Evolutionary conservation across 2,888 invertebrate genomes (phyloP).

Genomic region (Lasius fuliginosus): DNA sequence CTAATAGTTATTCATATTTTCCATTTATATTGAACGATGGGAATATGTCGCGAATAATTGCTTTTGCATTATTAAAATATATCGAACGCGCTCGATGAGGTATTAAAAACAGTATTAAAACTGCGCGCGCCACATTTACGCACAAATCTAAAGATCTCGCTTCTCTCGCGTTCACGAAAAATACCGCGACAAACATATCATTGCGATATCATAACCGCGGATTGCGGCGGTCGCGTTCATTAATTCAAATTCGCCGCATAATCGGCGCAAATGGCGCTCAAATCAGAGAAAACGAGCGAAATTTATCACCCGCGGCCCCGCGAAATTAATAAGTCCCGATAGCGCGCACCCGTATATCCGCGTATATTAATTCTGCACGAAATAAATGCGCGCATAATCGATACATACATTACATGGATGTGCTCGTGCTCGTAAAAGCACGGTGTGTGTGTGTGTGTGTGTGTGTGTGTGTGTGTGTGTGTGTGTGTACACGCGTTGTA

Average conservation of each 20-base stretch:
- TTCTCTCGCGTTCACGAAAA: background rate
- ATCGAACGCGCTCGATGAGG: background rate
- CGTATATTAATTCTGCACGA: conserved; percentile 51
- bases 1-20: background rate
- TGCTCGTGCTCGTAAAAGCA: conserved; percentile 3
- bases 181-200: background rate
- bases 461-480: background rate
- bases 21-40: background rate
- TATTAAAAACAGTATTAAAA: conserved; percentile 15
- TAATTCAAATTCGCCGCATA: conserved; percentile 58
- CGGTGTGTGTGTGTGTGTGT: background rate
- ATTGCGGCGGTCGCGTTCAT: conserved; percentile 50
- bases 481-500: conserved; percentile 13
- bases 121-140: background rate
- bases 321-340: conserved; percentile 62
- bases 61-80: conserved; percentile 21
- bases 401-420: conserved; percentile 4
- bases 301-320: conserved; percentile 37
- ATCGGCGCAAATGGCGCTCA: conserved; percentile 58
- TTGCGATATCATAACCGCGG: conserved; percentile 20
- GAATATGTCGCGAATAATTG: background rate
- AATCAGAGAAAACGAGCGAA: conserved; percentile 55
- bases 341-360: conserved; percentile 34
- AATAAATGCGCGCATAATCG: conserved; percentile 21
- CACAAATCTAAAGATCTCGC: background rate